Evolutionary conservation across 2,113 vertebrate genomes (phyloP).

Genomic region (Psittacula cyanocephala): DNA sequence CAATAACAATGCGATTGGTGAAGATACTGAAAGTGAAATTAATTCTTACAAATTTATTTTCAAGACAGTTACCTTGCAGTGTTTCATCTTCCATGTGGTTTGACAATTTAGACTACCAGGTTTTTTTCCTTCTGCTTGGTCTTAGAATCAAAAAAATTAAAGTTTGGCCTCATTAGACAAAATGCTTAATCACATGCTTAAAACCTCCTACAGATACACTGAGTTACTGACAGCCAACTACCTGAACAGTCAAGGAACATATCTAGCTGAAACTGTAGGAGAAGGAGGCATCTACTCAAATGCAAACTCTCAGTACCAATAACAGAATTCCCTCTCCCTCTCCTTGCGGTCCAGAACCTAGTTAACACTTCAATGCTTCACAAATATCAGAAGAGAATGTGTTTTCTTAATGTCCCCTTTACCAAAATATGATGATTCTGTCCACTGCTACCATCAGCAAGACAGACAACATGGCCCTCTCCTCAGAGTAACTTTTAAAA

Average conservation of each 20-base stretch:
- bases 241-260: not conserved
- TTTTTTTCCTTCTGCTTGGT: not conserved
- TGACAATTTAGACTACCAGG: not conserved
- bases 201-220: not conserved
- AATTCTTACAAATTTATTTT: not conserved
- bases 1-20: not conserved
- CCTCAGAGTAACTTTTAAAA: not conserved
- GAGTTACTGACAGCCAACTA: not conserved
- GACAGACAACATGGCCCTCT: fast-evolving
- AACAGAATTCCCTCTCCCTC: not conserved
- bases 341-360: not conserved
- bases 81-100: not conserved
- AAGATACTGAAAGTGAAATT: not conserved
- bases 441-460: not conserved
- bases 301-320: not conserved
- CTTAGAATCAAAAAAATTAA: not conserved
- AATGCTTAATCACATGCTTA: not conserved
- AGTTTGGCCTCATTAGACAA: not conserved
- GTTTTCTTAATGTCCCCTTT: not conserved
- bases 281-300: not conserved
- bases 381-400: not conserved
- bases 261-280: not conserved
- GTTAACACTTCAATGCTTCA: not conserved
- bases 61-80: not conserved
- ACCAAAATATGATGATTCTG: not conserved